A percentile compares a stretch with the other conserved stretches of the same genome.
phyloP scores from a whole-genome alignment of 2,888 invertebrate genomes.

The Rosalia funebris region DNA sequence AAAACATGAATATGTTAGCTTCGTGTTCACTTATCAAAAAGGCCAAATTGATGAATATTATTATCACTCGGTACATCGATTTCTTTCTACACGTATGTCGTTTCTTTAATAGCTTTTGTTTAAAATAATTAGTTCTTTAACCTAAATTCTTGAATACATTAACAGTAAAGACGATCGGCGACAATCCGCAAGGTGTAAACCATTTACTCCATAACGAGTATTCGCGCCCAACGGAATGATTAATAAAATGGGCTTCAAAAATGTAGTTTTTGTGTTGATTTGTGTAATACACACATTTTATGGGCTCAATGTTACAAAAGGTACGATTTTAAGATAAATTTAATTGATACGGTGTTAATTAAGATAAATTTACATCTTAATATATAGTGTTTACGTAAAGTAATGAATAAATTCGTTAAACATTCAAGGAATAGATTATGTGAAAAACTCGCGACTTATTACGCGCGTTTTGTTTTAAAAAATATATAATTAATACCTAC shows the following conservation, averaged over 20 bases:
- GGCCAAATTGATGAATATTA: too few species aligned
- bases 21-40: too few species aligned
- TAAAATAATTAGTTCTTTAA: not conserved
- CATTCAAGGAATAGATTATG: too few species aligned
- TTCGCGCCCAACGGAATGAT: not conserved
- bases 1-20: too few species aligned
- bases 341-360: not conserved
- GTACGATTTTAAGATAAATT: not conserved
- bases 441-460: too few species aligned
- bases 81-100: not conserved
- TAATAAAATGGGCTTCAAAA: not conserved
- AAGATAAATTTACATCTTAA: not conserved
- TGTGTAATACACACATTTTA: not conserved
- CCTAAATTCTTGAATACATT: not conserved
- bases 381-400: not conserved
- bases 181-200: not conserved
- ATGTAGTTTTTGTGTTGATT: not conserved
- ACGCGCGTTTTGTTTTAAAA: too few species aligned
- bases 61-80: too few species aligned
- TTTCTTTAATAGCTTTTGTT: slow-evolving; percentile 1
- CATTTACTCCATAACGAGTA: not conserved
- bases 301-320: not conserved
- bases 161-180: not conserved
- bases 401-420: not conserved
- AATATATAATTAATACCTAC: too few species aligned